Base-by-base conservation (phyloP, 2,113 vertebrate species). In the Microtus montanus region DNA sequence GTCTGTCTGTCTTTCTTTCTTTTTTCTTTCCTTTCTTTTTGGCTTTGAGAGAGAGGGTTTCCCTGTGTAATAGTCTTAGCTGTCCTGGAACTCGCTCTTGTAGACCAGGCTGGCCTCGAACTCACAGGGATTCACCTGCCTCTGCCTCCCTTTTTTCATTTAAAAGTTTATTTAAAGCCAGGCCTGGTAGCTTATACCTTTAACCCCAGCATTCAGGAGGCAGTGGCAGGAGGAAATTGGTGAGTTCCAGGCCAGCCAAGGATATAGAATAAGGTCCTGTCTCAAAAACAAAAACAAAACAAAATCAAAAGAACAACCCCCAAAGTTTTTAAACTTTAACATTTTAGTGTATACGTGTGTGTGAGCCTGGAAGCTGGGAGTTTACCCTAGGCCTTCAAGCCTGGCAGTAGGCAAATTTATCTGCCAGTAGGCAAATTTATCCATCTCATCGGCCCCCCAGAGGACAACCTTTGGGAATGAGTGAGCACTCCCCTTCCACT, bases 11-110 rank as follows among this genome's bases (percentile, higher is more conserved):
- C 15, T 17, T 0, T 54, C 15, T 17, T 0, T 54, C 15, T 17
- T 0, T 4, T 1, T 0, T 6, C 5, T 19, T 17, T 6, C 4
- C 5, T 6, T 19, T 58, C 17, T 58, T 19, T 58, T 58, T 58
- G 15, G 14, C 54, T 54, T 54, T 54, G 15, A 0, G 54, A 54
- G 54, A 54, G 15, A 54, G 54, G 54, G 54, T 1, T 54, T 54
- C 52, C 52, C 52, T 54, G 54, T 54, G 54, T 17, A 54, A 17
- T 5, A 54, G 54, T 17, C 52, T 3, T 54, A 54, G 54, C 54
- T 58, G 17, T 58, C 54, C 54, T 58, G 54, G 17, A 58, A 58
- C 15, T 58, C 0, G 54, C 54, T 58, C 54, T 58, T 58, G 54
- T 58, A 58, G 54, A 58, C 54, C 54, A 54, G 15, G 15, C 54